Base-by-base conservation (phyloP, 2,113 vertebrate species). In the Sigmodon hispidus region DNA sequence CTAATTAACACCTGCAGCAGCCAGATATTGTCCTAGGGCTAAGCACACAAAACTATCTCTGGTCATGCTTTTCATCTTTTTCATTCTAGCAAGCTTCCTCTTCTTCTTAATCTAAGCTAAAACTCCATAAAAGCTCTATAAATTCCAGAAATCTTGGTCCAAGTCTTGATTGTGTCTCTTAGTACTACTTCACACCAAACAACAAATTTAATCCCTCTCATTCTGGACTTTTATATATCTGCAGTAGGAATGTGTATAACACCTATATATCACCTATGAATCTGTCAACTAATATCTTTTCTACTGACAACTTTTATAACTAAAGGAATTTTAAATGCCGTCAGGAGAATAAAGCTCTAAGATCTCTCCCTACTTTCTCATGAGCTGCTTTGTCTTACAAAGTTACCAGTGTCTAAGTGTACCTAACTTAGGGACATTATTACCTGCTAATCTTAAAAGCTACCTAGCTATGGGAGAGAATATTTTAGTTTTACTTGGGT, bases 401-500 rank as follows among this genome's bases (percentile, higher is more conserved):
- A 95, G 76, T 16, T 57, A 94, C 40, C n/a, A 61, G 10, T 1
- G 7, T 67, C 48, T 50, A 73, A 43, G 84, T 61, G 3, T n/a
- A 87, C 34, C 50, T 1, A 3, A 65, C 61, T 86, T 52, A 73
- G 52, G 36, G 15, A 73, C 72, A 59, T 13, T 12, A 22, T 91
- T 93, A 96, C 91, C 92, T 43, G 57, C 88, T 86, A 79, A 22
- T 87, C 24, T 65, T 76, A 69, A 67, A 45, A 9, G 15, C 8
- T 90, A n/a, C n/a, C 81, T 94, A 87, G 52, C 88, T 96, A 90
- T 89, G 95, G 92, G 1, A 8, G 89, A 80, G 97, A 72, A 94
- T 26, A 22, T 48, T 97, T 84, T 95, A 95, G 52, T 92, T 95
- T 96, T 95, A 70, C 11, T 97, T 91, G 76, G 70, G 85, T 79